A percentile compares a stretch with the other conserved stretches of the same genome.
These are phyloP conservation scores for Neosilurus mollespiculum DNA, from an alignment of 2,797 vertebrate species.

Conservation along the genomic window DNA sequence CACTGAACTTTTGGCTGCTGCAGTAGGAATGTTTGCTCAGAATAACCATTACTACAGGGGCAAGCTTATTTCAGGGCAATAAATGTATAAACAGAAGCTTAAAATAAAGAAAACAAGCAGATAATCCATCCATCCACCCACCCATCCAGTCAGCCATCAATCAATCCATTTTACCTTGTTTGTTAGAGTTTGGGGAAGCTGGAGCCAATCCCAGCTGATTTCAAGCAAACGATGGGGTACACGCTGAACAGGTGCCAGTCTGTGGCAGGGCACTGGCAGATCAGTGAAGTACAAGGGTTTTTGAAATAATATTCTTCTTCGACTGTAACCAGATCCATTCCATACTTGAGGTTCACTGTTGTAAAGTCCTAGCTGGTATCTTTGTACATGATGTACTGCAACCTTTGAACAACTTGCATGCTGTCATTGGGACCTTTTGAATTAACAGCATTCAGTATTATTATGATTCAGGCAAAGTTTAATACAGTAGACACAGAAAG, in stretches of 20 bases:
- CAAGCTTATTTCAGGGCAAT: not conserved
- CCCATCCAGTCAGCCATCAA: no score
- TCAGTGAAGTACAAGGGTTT: not conserved
- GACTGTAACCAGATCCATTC: not conserved
- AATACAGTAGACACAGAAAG: constrained; percentile 32
- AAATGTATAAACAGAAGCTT: not conserved
- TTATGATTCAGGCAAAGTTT: constrained; percentile 27
- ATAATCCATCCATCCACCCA: not conserved
- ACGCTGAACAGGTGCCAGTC: no score
- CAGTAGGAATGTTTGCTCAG: no score
- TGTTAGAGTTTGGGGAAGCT: no score
- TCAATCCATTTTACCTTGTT: no score
- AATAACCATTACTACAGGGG: no score
- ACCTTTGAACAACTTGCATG: constrained; percentile 2
- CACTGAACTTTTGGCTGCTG: no score
- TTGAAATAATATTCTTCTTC: not conserved
- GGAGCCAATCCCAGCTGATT: no score
- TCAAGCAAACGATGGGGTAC: no score
- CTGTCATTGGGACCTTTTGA: constrained; percentile 24
- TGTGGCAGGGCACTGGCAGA: no score
- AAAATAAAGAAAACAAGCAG: not conserved
- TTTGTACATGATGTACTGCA: not conserved
- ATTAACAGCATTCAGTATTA: constrained; percentile 10
- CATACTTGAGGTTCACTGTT: not conserved
- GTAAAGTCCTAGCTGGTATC: not conserved